A percentile compares a stretch with the other conserved stretches of the same genome.
Evolutionary conservation across 2,797 vertebrate genomes (phyloP).

Genomic region (Pagetopsis macropterus): DNA sequence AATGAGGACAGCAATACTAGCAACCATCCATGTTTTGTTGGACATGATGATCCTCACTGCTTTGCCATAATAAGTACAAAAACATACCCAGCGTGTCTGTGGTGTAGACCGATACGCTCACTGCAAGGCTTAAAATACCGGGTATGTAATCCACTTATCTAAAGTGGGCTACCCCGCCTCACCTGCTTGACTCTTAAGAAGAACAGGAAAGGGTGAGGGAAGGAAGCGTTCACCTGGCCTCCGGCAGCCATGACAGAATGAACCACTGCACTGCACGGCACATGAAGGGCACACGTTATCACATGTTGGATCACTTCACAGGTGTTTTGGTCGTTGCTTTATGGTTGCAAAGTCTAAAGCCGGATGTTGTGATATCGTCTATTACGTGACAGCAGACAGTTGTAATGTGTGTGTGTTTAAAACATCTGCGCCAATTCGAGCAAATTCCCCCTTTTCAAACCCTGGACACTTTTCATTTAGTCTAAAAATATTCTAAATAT

Average conservation of each 20-base stretch:
- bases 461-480: constrained; percentile 71
- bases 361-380: constrained; percentile 71
- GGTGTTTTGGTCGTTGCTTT: constrained; percentile 63
- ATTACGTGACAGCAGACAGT: constrained; percentile 31
- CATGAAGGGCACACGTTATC: constrained; percentile 72
- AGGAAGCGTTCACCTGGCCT: constrained; percentile 70
- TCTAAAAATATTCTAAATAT: constrained; percentile 83
- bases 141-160: constrained; percentile 77
- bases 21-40: not conserved
- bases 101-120: constrained; percentile 54
- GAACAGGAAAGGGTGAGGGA: constrained; percentile 70
- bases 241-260: constrained; percentile 68
- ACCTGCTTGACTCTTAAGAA: constrained; percentile 70
- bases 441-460: constrained; percentile 61
- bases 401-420: constrained; percentile 28
- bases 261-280: constrained; percentile 51
- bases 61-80: constrained; percentile 18
- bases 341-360: constrained; percentile 58
- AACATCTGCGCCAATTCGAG: constrained; percentile 51
- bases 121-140: constrained; percentile 65
- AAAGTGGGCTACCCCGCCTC: constrained; percentile 71
- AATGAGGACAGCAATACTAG: not conserved
- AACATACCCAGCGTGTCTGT: constrained; percentile 44
- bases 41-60: not conserved
- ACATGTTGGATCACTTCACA: constrained; percentile 60